A percentile compares a stretch with the other conserved stretches of the same genome.
Evolutionary conservation across 2,888 invertebrate species (phyloP).

Genomic region (Phaonia tiefii): DNA sequence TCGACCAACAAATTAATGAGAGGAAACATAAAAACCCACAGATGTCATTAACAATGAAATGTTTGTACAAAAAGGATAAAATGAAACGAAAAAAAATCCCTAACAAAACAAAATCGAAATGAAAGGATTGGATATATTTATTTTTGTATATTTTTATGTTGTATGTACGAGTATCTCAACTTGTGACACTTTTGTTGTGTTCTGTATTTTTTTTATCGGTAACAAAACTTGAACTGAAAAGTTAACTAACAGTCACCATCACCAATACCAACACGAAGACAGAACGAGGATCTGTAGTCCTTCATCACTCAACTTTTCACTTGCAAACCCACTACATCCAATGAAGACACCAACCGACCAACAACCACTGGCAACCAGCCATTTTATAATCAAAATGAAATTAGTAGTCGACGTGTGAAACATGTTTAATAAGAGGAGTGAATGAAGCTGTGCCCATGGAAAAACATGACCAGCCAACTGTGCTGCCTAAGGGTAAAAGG

Average conservation of each 20-base stretch:
- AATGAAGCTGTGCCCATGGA: not conserved
- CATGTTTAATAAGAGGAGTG: constrained; percentile 33
- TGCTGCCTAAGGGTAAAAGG: not conserved
- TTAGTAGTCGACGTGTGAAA: constrained; percentile 47
- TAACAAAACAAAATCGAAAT: not conserved
- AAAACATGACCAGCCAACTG: not conserved
- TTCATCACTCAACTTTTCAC: no score
- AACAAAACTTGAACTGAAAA: not conserved
- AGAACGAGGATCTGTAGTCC: no score
- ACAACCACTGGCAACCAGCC: not conserved
- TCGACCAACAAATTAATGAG: not conserved
- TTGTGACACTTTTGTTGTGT: not conserved
- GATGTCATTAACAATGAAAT: constrained; percentile 3
- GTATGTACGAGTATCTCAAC: no score
- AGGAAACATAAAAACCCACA: not conserved
- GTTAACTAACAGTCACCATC: no score
- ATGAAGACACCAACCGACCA: not conserved
- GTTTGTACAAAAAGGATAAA: not conserved
- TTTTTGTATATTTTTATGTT: no score
- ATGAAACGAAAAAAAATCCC: not conserved
- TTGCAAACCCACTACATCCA: not conserved
- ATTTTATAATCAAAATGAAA: constrained; percentile 47
- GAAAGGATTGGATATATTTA: constrained; percentile 7
- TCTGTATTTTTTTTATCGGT: not conserved
- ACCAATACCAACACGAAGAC: not conserved